Percentiles rank a stretch among this genome's conserved stretches.
phyloP scores from a whole-genome alignment of 2,888 invertebrate species.

The Deroplatys truncata region DNA sequence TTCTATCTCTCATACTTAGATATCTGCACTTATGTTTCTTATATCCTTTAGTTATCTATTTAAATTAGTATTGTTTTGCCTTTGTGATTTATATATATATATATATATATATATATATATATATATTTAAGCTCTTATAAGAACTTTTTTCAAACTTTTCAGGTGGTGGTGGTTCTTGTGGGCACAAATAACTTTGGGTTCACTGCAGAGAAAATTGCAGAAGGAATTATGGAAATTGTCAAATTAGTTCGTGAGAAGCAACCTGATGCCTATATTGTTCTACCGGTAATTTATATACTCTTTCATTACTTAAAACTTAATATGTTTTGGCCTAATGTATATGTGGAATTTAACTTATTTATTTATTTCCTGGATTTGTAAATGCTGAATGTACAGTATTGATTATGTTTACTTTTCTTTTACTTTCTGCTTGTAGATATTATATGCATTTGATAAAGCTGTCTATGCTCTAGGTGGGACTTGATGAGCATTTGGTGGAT shows the following conservation, averaged over 20 bases:
- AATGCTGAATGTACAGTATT: too few relatives aligned
- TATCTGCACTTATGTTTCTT: not conserved
- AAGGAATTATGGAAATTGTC: conserved; percentile 76
- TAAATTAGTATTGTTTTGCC: not conserved
- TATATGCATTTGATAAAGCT: too few relatives aligned
- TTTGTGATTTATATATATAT: not conserved
- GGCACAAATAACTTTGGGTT: conserved; percentile 85
- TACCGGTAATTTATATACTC: conserved; percentile 64
- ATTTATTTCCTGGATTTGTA: not conserved
- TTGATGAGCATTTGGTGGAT: too few relatives aligned
- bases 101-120: too few relatives aligned
- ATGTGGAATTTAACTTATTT: not conserved
- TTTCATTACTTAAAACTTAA: not conserved
- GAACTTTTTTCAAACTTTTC: conserved; percentile 35
- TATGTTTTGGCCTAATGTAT: not conserved
- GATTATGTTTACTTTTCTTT: too few relatives aligned
- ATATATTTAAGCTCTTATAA: not conserved
- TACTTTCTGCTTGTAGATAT: too few relatives aligned
- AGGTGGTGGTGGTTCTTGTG: conserved; percentile 82
- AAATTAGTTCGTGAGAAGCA: conserved; percentile 70
- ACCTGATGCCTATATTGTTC: conserved; percentile 73
- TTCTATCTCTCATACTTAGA: not conserved
- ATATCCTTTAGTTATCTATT: not conserved
- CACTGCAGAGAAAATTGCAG: conserved; percentile 73
- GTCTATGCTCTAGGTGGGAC: too few relatives aligned